Conservation (phyloP, 2,888 invertebrate species). For the Nemoura dubitans region DNA sequence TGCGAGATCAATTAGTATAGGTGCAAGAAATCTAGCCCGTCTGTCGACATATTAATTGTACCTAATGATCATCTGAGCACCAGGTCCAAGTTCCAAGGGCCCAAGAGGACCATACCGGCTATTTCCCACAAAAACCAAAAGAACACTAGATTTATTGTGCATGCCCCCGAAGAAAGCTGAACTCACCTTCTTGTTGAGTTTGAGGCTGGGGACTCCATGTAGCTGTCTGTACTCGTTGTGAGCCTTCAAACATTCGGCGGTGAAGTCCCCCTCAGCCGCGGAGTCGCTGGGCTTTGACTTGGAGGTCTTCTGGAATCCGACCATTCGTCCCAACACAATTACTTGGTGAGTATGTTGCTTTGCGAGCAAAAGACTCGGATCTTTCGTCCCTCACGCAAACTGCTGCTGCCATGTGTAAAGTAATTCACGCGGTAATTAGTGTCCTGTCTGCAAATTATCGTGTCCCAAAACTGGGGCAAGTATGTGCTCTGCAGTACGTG, state of each 20-base stretch:
- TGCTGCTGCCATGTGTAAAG: not conserved
- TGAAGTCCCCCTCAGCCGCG: slow-evolving; percentile 65
- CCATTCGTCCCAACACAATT: too few species aligned
- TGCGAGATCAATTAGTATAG: too few species aligned
- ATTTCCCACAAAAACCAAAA: too few species aligned
- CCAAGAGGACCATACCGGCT: too few species aligned
- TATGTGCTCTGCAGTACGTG: not conserved
- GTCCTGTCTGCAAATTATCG: not conserved
- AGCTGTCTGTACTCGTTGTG: slow-evolving; percentile 76
- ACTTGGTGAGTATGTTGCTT: too few species aligned
- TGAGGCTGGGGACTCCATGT: slow-evolving; percentile 76
- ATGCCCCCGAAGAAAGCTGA: too few species aligned
- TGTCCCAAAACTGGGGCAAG: slow-evolving; percentile 1
- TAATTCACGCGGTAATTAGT: not conserved
- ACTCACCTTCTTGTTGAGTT: slow-evolving; percentile 67
- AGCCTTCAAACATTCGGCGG: slow-evolving; percentile 73
- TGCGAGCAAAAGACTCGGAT: too few species aligned
- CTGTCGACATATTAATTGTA: too few species aligned
- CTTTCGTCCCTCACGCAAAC: not conserved
- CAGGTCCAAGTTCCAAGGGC: too few species aligned
- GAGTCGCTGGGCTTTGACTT: slow-evolving; percentile 44
- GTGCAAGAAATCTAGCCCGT: too few species aligned
- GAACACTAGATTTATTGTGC: not conserved
- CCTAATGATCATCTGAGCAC: too few species aligned
- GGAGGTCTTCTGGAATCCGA: not conserved